Conservation (phyloP, 2,797 vertebrate species). For the Aselliscus stoliczkanus region DNA sequence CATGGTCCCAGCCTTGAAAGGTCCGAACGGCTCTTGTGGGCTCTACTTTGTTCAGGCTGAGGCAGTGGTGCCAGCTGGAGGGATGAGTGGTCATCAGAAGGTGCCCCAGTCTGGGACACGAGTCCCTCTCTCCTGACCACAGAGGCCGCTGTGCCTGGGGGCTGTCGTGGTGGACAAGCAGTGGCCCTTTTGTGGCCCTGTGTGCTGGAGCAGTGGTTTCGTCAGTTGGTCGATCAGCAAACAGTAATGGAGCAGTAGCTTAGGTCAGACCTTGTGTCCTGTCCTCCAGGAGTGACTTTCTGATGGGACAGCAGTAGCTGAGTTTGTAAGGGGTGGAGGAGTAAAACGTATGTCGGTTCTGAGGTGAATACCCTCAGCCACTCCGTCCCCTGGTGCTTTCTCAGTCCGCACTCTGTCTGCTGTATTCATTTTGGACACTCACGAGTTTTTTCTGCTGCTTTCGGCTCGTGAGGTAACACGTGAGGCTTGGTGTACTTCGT, state of each 20-base stretch:
- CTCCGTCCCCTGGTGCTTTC: background rate
- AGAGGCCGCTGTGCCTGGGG: background rate
- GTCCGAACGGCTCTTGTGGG: accelerated
- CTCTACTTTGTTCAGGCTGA: background rate
- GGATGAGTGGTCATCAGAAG: background rate
- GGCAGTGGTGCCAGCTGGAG: accelerated
- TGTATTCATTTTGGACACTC: accelerated
- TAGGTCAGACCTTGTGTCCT: background rate
- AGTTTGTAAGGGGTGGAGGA: background rate
- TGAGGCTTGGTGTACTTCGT: background rate
- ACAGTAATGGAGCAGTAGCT: background rate
- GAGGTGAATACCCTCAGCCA: accelerated
- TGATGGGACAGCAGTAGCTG: background rate
- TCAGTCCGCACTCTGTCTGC: background rate
- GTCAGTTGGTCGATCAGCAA: background rate
- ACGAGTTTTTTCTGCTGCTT: background rate
- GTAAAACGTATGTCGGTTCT: background rate
- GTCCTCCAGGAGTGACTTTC: background rate
- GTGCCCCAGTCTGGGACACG: background rate
- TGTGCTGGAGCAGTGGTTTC: background rate
- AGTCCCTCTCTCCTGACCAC: background rate
- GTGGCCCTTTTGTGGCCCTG: accelerated
- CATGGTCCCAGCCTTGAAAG: background rate
- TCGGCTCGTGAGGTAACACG: background rate
- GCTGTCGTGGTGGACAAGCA: background rate